Evolutionary conservation across 2,113 vertebrate genomes (phyloP).

Genomic region (Corythaeola cristata): DNA sequence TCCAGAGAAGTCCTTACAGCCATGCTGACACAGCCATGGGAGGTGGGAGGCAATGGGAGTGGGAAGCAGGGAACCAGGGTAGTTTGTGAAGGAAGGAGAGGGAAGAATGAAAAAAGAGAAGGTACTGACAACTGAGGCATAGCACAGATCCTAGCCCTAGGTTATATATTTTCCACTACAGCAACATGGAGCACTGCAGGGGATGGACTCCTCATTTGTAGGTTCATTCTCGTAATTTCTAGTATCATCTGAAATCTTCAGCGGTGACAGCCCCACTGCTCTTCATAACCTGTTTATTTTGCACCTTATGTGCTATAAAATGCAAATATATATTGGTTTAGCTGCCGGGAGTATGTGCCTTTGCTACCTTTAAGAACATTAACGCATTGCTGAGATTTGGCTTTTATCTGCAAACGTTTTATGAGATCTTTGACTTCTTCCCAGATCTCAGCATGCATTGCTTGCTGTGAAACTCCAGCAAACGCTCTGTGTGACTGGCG

Average conservation of each 20-base stretch:
- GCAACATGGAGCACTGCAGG: not conserved
- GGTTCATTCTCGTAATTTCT: not conserved
- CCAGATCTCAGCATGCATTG: not conserved
- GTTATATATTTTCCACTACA: not conserved
- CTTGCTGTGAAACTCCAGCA: not conserved
- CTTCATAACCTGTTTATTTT: not conserved
- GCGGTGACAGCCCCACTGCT: not conserved
- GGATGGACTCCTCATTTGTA: not conserved
- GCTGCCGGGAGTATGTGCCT: not conserved
- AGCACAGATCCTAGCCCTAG: not conserved
- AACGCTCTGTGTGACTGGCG: not conserved
- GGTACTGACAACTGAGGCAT: not conserved
- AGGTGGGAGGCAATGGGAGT: not conserved
- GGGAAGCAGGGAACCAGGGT: not conserved
- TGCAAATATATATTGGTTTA: not conserved
- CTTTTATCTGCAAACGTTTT: not conserved
- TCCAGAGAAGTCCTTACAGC: not conserved
- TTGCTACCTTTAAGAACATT: not conserved
- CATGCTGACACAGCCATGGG: fast-evolving
- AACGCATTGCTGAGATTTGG: not conserved
- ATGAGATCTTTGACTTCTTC: slow-evolving; percentile 7
- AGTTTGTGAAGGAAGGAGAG: not conserved
- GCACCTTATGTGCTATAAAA: not conserved
- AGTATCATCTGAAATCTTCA: not conserved
- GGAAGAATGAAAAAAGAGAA: not conserved